These are phyloP conservation scores for Harpalus rubripes DNA, from an alignment of 2,888 invertebrate species.

Conservation along the genomic window DNA sequence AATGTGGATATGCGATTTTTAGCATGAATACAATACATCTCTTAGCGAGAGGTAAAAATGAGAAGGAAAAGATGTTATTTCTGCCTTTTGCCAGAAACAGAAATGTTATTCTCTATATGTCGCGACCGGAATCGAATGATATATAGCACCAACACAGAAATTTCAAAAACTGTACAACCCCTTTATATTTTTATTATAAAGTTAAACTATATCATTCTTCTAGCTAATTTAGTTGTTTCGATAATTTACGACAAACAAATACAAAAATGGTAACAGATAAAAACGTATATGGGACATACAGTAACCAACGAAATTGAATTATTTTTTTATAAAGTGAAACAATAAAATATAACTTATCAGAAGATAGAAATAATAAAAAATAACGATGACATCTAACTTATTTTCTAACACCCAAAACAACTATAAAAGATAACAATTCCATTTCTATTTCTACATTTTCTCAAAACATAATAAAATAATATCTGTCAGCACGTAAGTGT, in stretches of 20 bases:
- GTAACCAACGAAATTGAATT: background rate
- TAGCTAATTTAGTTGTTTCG: background rate
- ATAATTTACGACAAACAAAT: background rate
- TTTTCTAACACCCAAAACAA: constrained; percentile 37
- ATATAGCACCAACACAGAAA: too few relatives aligned
- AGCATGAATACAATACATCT: too few relatives aligned
- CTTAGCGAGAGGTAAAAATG: too few relatives aligned
- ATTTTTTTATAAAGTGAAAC: background rate
- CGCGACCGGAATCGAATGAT: too few relatives aligned
- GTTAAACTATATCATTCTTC: too few relatives aligned
- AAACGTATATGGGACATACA: background rate
- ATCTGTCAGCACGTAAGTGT: constrained; percentile 41
- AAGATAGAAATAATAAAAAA: constrained; percentile 27
- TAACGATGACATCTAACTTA: constrained; percentile 43
- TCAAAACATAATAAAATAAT: constrained; percentile 43
- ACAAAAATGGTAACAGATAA: background rate
- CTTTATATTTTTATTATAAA: too few relatives aligned
- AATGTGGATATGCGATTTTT: too few relatives aligned
- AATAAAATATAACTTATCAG: constrained; percentile 25
- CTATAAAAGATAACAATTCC: constrained; percentile 41
- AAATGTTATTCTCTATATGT: too few relatives aligned
- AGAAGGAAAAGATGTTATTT: too few relatives aligned
- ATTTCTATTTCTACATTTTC: constrained; percentile 37
- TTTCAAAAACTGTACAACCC: too few relatives aligned
- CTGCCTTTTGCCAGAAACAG: too few relatives aligned